phyloP scores from a whole-genome alignment of 2,888 invertebrate species.

The Teleogryllus oceanicus region DNA sequence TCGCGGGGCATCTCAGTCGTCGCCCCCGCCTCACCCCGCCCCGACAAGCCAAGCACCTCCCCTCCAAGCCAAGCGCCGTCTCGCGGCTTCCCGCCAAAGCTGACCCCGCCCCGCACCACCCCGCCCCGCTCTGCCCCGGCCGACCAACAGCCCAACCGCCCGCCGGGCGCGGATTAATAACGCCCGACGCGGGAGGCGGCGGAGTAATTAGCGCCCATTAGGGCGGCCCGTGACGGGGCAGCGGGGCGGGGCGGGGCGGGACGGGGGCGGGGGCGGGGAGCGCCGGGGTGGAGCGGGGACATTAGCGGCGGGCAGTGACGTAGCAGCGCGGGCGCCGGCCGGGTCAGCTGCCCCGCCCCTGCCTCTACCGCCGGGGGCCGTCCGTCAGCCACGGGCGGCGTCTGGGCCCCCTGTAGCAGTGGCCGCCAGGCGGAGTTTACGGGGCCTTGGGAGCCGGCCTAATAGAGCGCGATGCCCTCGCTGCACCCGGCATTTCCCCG shows the following conservation, averaged over 20 bases:
- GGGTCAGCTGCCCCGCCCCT: background rate
- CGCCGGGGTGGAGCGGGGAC: background rate
- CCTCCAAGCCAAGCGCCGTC: too few species aligned
- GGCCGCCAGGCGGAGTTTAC: background rate
- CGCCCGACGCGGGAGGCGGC: background rate
- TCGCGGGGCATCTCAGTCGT: too few species aligned
- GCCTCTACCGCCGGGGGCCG: background rate
- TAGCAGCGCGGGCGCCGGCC: background rate
- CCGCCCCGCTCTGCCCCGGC: background rate
- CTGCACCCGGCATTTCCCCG: background rate
- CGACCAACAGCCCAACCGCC: background rate
- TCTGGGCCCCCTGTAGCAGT: background rate
- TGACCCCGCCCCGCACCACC: too few species aligned
- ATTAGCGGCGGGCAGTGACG: background rate
- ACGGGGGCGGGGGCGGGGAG: background rate
- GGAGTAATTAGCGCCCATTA: constrained; percentile 9
- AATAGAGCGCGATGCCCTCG: background rate
- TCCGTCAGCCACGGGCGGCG: background rate
- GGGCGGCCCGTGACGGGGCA: background rate
- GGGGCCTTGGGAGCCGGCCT: background rate
- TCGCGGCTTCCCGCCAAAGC: too few species aligned
- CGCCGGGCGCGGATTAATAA: constrained; percentile 6
- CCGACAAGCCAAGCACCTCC: too few species aligned
- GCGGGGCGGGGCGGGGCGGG: background rate
- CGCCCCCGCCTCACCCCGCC: too few species aligned